These are phyloP conservation scores for Julus scandinavius DNA, from an alignment of 2,888 invertebrate species.

Conservation along the genomic window DNA sequence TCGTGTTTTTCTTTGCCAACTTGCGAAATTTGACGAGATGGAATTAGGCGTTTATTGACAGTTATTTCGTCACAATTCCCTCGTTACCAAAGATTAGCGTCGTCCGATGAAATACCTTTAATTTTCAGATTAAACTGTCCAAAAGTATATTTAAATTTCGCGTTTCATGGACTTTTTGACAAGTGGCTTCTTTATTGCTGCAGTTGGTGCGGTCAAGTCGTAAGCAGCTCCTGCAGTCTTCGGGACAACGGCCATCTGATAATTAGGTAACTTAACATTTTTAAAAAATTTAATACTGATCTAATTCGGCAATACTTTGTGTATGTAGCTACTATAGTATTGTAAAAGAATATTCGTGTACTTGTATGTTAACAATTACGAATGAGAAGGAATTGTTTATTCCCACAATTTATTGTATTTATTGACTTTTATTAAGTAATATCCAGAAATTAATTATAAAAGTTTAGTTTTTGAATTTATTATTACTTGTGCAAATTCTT, in stretches of 20 bases:
- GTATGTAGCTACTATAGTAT: too few species aligned
- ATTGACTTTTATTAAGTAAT: too few species aligned
- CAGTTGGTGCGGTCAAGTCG: not conserved
- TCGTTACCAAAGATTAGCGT: not conserved
- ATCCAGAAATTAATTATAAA: too few species aligned
- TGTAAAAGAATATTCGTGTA: too few species aligned
- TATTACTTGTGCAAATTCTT: too few species aligned
- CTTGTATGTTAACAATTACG: too few species aligned
- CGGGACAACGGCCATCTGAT: not conserved
- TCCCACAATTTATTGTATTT: too few species aligned
- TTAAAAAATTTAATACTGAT: too few species aligned
- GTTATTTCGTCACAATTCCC: not conserved
- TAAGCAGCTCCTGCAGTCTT: not conserved
- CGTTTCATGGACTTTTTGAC: not conserved
- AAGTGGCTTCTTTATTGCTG: not conserved
- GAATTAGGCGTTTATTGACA: not conserved
- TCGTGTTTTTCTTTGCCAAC: slow-evolving; percentile 3
- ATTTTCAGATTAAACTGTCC: not conserved
- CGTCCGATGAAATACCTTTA: not conserved
- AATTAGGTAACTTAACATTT: not conserved
- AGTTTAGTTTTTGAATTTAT: too few species aligned
- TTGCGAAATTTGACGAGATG: not conserved
- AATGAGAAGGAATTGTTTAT: too few species aligned
- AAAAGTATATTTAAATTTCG: not conserved
- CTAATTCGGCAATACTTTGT: too few species aligned